A percentile compares a stretch with the other conserved stretches of the same genome.
Evolutionary conservation across 2,888 invertebrate genomes (phyloP).

Genomic region (Agrotis segetum): DNA sequence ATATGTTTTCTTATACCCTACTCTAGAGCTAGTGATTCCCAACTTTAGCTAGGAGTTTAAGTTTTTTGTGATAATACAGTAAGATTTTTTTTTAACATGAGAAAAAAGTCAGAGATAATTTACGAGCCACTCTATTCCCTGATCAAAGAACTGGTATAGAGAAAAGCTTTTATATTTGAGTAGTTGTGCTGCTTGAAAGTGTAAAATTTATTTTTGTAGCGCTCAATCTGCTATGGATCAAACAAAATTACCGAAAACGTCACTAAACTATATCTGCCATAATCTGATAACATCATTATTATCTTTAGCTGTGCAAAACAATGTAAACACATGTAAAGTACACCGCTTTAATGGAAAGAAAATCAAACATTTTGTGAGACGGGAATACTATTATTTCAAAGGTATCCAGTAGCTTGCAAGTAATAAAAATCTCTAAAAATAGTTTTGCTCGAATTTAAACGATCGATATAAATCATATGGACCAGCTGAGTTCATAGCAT

Average conservation of each 20-base stretch:
- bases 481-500: conserved; percentile 63
- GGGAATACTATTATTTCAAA: neutral
- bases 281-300: neutral
- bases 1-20: neutral
- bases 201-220: conserved; percentile 45
- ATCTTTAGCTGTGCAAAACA: conserved; percentile 2
- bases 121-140: conserved; percentile 14
- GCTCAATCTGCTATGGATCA: conserved; percentile 31
- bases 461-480: conserved; percentile 58
- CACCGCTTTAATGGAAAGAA: neutral
- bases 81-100: neutral
- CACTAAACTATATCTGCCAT: neutral
- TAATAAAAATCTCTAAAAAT: conserved; percentile 34
- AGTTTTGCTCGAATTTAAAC: conserved; percentile 40
- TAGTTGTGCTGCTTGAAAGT: conserved; percentile 20
- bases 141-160: conserved; percentile 41
- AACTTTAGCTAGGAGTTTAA: neutral
- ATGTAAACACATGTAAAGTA: conserved; percentile 5
- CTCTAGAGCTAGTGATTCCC: neutral
- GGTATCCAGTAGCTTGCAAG: conserved; percentile 18
- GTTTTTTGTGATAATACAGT: neutral
- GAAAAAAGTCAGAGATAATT: conserved; percentile 1
- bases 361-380: neutral
- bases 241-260: conserved; percentile 22
- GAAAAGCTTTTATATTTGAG: conserved; percentile 41